Conservation (phyloP, 2,797 vertebrate genomes). For the Cirrhinus molitorella region DNA sequence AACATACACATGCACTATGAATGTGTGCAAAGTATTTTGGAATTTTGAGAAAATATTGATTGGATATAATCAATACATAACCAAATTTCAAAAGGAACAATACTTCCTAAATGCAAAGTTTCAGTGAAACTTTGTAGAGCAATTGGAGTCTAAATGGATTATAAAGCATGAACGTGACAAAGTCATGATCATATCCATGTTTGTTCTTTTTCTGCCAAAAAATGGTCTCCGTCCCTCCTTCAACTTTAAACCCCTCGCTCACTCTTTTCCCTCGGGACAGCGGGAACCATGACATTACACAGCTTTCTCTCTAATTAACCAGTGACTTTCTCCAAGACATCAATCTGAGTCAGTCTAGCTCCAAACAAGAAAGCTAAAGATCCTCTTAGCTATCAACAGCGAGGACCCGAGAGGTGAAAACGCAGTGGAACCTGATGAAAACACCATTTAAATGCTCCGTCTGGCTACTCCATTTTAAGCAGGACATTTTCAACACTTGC, state of each 20-base stretch:
- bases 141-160: conserved; percentile 4
- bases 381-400: conserved; percentile 70
- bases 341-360: conserved; percentile 65
- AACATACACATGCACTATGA: background rate
- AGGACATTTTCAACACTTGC: conserved; percentile 79
- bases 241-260: conserved; percentile 44
- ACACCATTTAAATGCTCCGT: conserved; percentile 69
- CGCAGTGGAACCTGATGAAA: conserved; percentile 68
- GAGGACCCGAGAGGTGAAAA: conserved; percentile 69
- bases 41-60: background rate
- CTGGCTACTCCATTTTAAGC: conserved; percentile 70
- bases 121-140: background rate
- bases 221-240: background rate
- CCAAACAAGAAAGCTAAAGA: conserved; percentile 64
- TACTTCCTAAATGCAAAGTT: too few relatives aligned
- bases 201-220: background rate
- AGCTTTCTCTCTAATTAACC: conserved; percentile 67
- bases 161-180: background rate
- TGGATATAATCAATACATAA: background rate
- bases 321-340: conserved; percentile 61
- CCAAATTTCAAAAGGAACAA: background rate
- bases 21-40: background rate
- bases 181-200: conserved; percentile 2
- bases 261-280: conserved; percentile 39
- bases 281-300: conserved; percentile 59